Evolutionary conservation across 1,140 invertebrate species (phyloP).

Genomic region (Lerema accius): DNA sequence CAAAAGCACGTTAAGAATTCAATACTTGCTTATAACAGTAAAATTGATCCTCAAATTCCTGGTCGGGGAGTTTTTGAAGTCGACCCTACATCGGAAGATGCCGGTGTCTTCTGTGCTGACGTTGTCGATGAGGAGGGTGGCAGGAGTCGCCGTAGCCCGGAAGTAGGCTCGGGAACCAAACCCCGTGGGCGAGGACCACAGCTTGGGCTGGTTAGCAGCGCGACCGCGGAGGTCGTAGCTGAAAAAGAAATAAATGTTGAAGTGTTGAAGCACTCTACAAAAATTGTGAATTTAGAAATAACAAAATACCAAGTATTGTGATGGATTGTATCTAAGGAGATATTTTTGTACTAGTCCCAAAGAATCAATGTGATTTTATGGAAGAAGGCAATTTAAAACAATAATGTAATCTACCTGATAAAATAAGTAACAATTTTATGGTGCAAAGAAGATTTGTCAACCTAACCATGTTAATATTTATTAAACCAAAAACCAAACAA

Average conservation of each 20-base stretch:
- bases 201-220: constrained; percentile 87
- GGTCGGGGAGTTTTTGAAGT: constrained; percentile 94
- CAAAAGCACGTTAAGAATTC: too few relatives aligned
- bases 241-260: constrained; percentile 61
- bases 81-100: constrained; percentile 93
- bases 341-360: too few relatives aligned
- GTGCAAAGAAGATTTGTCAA: too few relatives aligned
- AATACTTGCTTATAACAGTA: constrained; percentile 93
- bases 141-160: constrained; percentile 86
- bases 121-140: constrained; percentile 88
- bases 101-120: constrained; percentile 90
- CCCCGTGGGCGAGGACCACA: constrained; percentile 91
- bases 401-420: too few relatives aligned
- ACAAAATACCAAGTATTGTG: too few relatives aligned
- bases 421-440: too few relatives aligned
- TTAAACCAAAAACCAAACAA: too few relatives aligned
- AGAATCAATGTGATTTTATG: too few relatives aligned
- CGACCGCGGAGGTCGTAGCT: constrained; percentile 93
- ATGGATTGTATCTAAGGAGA: too few relatives aligned
- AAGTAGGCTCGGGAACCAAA: constrained; percentile 91
- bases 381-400: too few relatives aligned
- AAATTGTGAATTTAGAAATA: too few relatives aligned
- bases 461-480: too few relatives aligned
- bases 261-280: neutral
- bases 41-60: constrained; percentile 93